Evolutionary conservation across 2,888 invertebrate species (phyloP).

Genomic region (Cheilosia variabilis): DNA sequence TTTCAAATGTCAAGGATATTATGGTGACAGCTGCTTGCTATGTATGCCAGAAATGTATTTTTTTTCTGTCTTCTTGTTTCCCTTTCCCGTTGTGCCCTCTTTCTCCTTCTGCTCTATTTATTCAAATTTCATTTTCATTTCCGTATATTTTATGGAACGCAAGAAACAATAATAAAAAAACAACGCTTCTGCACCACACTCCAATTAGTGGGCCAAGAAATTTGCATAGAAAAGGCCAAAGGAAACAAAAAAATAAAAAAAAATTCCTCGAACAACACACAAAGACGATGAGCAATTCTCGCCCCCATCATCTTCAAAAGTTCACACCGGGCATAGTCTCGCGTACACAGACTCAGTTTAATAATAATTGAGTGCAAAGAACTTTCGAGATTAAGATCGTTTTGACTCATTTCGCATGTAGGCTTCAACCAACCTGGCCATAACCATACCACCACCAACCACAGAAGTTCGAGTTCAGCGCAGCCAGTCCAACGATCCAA

Average conservation of each 20-base stretch:
- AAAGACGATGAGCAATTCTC: conserved; percentile 24
- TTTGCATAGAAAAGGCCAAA: conserved; percentile 32
- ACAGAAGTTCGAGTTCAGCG: not conserved
- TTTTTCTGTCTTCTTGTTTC: not conserved
- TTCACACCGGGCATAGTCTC: conserved; percentile 31
- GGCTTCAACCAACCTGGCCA: conserved; percentile 35
- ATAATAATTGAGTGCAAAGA: conserved; percentile 72
- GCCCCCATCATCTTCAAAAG: conserved; percentile 22
- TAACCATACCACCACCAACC: conserved; percentile 23
- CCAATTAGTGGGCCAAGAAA: conserved; percentile 59
- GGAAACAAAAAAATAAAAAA: conserved; percentile 15
- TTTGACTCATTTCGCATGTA: conserved; percentile 71
- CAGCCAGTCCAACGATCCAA: not conserved
- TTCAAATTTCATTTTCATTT: conserved; percentile 48
- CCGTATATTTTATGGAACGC: not conserved
- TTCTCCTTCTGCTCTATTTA: conserved; percentile 21
- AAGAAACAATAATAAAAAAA: not conserved
- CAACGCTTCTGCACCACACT: not conserved
- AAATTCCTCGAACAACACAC: not conserved
- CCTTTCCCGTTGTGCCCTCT: too few species aligned
- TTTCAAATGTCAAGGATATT: conserved; percentile 72
- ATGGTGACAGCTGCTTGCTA: conserved; percentile 37
- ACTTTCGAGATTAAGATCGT: conserved; percentile 69
- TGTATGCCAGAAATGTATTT: conserved; percentile 34
- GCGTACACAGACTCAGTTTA: conserved; percentile 31